Evolutionary conservation across 2,113 vertebrate genomes (phyloP).

Genomic region (Sciurus niger): DNA sequence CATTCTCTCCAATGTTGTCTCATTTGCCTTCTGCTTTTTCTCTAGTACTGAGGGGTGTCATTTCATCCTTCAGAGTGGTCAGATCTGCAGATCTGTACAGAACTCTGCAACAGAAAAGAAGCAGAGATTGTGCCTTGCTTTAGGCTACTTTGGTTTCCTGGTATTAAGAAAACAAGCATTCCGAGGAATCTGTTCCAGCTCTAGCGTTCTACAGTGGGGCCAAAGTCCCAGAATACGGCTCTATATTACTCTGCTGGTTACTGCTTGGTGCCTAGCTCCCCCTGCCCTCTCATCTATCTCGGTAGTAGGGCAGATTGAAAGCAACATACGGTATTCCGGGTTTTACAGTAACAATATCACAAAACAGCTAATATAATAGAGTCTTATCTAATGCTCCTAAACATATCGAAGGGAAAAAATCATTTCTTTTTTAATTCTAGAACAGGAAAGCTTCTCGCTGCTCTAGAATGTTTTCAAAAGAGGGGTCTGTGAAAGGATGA

Average conservation of each 20-base stretch:
- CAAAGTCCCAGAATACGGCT: background rate
- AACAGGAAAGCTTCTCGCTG: background rate
- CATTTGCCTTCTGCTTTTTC: background rate
- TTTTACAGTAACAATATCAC: background rate
- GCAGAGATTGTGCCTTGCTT: background rate
- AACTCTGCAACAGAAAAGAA: background rate
- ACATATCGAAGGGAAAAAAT: background rate
- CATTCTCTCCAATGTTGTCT: background rate
- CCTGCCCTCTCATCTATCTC: background rate
- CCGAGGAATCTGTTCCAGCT: background rate
- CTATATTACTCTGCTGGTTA: background rate
- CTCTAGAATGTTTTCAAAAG: conserved; percentile 3
- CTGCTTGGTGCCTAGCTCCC: background rate
- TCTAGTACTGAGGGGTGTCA: background rate
- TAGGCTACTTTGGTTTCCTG: background rate
- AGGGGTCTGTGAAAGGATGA: background rate
- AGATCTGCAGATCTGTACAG: background rate
- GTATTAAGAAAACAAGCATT: background rate
- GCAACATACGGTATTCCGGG: background rate
- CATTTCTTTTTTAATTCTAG: background rate
- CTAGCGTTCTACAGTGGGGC: background rate
- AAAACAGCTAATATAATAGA: background rate
- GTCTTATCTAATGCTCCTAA: background rate
- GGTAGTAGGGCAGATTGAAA: background rate
- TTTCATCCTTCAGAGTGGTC: background rate